phyloP scores from a whole-genome alignment of 1,140 invertebrate species.

The Cryptotermes secundus region DNA sequence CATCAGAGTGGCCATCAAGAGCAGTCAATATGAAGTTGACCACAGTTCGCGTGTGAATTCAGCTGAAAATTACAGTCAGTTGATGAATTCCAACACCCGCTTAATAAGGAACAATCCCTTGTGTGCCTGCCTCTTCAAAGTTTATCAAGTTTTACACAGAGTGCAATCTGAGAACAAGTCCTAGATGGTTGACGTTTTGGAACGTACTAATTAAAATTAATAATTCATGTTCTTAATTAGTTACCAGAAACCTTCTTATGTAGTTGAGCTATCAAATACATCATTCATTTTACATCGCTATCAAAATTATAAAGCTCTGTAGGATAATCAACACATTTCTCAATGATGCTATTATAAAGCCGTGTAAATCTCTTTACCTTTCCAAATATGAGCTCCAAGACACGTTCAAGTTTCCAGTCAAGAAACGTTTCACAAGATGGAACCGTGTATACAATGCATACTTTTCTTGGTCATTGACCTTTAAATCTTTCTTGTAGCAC shows the following conservation, averaged over 20 bases:
- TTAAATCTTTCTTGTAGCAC: neutral
- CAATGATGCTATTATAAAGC: neutral
- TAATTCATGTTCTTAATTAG: constrained; percentile 10
- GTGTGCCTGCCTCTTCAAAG: neutral
- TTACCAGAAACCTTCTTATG: constrained; percentile 12
- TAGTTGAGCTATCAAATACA: neutral
- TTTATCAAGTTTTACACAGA: neutral
- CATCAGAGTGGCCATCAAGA: too few relatives aligned
- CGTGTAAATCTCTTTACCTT: neutral
- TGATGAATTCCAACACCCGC: neutral
- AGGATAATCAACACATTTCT: neutral
- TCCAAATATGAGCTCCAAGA: neutral
- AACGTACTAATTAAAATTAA: constrained; percentile 12
- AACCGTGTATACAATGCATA: neutral
- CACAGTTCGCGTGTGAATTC: neutral
- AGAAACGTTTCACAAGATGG: neutral
- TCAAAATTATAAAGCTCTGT: neutral
- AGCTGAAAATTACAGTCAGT: neutral
- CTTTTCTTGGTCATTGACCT: neutral
- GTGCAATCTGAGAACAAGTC: neutral
- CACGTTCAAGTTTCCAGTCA: neutral
- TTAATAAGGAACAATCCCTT: neutral
- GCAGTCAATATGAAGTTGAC: too few relatives aligned
- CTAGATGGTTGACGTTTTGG: neutral
- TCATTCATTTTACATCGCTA: neutral